A percentile compares a stretch with the other conserved stretches of the same genome.
phyloP scores from a whole-genome alignment of 2,113 vertebrate species.

The Catharus fuscescens region DNA sequence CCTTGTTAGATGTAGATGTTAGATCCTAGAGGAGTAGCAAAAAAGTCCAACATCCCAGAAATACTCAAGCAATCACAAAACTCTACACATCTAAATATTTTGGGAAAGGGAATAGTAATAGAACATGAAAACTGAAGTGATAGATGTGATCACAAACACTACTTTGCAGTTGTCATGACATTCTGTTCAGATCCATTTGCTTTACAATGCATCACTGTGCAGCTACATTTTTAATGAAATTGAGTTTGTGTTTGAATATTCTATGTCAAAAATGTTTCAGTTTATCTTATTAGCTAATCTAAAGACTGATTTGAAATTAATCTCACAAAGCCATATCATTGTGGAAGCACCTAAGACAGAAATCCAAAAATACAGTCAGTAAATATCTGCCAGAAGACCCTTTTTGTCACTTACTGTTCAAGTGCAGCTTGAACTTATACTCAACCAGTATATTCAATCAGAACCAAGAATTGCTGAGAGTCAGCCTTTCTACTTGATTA shows the following conservation, averaged over 20 bases:
- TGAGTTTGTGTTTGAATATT: background rate
- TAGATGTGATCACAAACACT: background rate
- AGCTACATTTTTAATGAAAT: background rate
- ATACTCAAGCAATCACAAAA: background rate
- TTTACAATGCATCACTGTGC: background rate
- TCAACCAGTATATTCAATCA: background rate
- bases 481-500: background rate
- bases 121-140: background rate
- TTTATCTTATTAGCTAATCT: background rate
- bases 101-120: background rate
- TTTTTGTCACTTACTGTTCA: background rate
- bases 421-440: background rate
- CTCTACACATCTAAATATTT: background rate
- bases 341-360: background rate
- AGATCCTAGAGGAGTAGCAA: background rate
- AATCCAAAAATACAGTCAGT: background rate
- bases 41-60: background rate
- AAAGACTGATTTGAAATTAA: background rate
- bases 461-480: background rate
- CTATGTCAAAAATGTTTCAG: background rate
- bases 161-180: background rate
- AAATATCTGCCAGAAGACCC: background rate
- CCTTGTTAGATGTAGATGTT: background rate
- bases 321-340: background rate
- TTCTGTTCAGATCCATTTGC: background rate